Percentiles rank a stretch among this genome's conserved stretches.
These are phyloP conservation scores for Wiebesia pumilae DNA, from an alignment of 1,140 invertebrate genomes.

Conservation along the genomic window DNA sequence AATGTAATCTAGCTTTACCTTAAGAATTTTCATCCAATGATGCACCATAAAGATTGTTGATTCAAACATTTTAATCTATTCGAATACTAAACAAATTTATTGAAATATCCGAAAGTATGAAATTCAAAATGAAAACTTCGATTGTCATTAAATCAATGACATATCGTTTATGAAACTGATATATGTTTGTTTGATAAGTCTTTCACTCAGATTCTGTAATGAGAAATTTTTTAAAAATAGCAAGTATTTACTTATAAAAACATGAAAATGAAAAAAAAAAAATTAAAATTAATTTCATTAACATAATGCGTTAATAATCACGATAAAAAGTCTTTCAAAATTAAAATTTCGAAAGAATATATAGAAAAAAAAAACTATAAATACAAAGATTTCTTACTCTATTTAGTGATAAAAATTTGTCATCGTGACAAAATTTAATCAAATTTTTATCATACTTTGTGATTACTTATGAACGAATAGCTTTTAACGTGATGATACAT, in stretches of 20 bases:
- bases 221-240: not conserved
- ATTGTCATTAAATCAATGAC: not conserved
- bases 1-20: too few species aligned
- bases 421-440: not conserved
- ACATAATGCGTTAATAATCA: not conserved
- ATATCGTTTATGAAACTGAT: not conserved
- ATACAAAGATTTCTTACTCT: not conserved
- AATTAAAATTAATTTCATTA: not conserved
- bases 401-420: not conserved
- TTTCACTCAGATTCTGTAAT: slow-evolving; percentile 31
- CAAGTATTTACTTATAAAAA: slow-evolving; percentile 28
- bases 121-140: not conserved
- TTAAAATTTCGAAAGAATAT: not conserved
- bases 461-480: slow-evolving; percentile 26
- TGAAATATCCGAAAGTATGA: not conserved
- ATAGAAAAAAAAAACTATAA: too few species aligned
- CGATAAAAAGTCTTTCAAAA: not conserved
- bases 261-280: not conserved
- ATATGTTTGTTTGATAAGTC: slow-evolving; percentile 29
- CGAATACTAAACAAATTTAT: not conserved
- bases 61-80: too few species aligned
- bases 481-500: slow-evolving; percentile 40
- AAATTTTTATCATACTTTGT: slow-evolving; percentile 16
- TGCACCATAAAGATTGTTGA: too few species aligned
- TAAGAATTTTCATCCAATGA: too few species aligned